phyloP scores from a whole-genome alignment of 2,797 vertebrate genomes.

The Molossus molossus region DNA sequence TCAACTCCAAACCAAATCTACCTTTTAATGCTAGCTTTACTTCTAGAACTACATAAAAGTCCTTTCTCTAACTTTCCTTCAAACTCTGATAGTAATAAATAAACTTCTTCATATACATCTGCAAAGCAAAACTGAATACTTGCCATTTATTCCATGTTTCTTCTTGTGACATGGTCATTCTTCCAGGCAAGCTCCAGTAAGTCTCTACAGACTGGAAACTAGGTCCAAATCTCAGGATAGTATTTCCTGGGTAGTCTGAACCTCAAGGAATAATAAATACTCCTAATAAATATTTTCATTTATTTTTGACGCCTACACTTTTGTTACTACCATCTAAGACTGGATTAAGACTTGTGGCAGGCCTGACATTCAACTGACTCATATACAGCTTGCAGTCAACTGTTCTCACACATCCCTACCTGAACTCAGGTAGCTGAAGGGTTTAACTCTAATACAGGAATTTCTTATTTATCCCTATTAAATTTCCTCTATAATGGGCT shows the following conservation, averaged over 20 bases:
- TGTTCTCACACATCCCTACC: constrained; percentile 16
- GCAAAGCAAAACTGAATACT: neutral
- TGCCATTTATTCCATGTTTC: neutral
- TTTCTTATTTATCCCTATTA: neutral
- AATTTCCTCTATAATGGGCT: constrained; percentile 19
- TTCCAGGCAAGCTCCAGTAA: neutral
- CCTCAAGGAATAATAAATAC: neutral
- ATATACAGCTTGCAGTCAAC: neutral
- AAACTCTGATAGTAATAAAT: constrained; percentile 54
- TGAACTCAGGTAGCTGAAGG: neutral
- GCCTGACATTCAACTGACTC: neutral
- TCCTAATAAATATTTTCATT: constrained; percentile 12
- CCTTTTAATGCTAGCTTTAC: neutral
- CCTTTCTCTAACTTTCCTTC: constrained; percentile 16
- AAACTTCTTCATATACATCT: neutral
- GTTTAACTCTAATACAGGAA: neutral
- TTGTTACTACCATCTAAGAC: neutral
- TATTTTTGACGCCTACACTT: constrained; percentile 16
- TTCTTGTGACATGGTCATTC: constrained; percentile 8
- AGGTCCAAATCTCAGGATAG: neutral
- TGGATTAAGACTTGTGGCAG: neutral
- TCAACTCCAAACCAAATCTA: constrained; percentile 34
- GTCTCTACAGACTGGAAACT: neutral
- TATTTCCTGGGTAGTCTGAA: neutral
- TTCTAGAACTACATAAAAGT: neutral